A percentile compares a stretch with the other conserved stretches of the same genome.
Evolutionary conservation across 2,888 invertebrate species (phyloP).

Genomic region (Geophilus truncorum): DNA sequence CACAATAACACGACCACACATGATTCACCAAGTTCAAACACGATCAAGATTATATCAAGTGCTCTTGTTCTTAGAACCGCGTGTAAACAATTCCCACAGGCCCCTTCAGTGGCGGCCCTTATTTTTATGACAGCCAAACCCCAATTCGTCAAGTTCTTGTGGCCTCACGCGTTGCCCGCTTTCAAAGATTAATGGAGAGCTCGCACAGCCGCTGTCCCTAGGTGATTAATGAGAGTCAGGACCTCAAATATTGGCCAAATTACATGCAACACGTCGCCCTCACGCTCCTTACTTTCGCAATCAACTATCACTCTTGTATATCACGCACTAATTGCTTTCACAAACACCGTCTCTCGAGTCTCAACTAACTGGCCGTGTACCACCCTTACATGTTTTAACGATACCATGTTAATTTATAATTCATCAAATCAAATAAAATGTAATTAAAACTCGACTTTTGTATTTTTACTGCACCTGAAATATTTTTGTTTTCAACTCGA

Average conservation of each 20-base stretch:
- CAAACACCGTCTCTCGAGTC: background rate
- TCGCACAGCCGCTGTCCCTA: conserved; percentile 12
- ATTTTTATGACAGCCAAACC: conserved; percentile 14
- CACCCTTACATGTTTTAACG: background rate
- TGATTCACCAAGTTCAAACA: background rate
- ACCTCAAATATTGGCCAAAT: conserved; percentile 20
- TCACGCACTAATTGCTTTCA: conserved; percentile 6
- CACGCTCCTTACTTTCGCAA: conserved; percentile 2
- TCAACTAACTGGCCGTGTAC: background rate
- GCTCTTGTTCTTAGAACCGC: background rate
- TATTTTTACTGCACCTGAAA: no score
- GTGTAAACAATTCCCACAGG: conserved; percentile 5
- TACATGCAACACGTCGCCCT: conserved; percentile 16
- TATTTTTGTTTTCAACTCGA: no score
- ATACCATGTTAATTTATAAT: background rate
- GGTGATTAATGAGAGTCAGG: conserved; percentile 20
- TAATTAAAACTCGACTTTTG: no score
- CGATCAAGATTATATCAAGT: background rate
- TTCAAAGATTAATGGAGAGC: conserved; percentile 20
- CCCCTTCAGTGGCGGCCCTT: background rate
- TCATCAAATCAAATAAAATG: background rate
- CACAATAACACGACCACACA: background rate
- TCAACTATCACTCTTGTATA: conserved; percentile 20
- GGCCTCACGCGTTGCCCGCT: conserved; percentile 2
- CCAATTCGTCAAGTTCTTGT: conserved; percentile 16